Conservation (phyloP, 2,113 vertebrate genomes). For the Nibea coibor region DNA sequence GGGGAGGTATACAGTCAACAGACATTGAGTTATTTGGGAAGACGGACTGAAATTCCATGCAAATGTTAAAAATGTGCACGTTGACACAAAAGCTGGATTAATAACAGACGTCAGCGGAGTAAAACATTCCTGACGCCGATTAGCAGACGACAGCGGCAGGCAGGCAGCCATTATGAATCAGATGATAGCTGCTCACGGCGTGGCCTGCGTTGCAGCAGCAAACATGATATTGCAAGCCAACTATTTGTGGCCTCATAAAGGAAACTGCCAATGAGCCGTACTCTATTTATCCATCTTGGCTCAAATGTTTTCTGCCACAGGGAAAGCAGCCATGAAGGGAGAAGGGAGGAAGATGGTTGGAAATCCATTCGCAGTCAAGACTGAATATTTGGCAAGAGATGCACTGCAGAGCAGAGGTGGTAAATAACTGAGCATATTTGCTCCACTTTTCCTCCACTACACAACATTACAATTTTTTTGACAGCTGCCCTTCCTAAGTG, state of each 20-base stretch:
- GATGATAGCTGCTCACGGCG: slow-evolving; percentile 47
- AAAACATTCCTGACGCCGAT: slow-evolving; percentile 51
- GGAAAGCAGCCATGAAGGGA: neutral
- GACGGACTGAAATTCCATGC: neutral
- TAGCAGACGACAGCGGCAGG: neutral
- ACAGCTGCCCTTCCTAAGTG: neutral
- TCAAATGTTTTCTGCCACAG: slow-evolving; percentile 43
- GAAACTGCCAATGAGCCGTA: slow-evolving; percentile 39
- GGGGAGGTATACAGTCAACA: neutral
- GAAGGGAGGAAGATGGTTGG: neutral
- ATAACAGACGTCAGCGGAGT: neutral
- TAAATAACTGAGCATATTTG: neutral
- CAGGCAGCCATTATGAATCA: slow-evolving; percentile 37
- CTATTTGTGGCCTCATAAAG: slow-evolving; percentile 75
- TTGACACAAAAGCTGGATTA: slow-evolving; percentile 19
- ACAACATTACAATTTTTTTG: neutral
- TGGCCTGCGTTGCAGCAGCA: slow-evolving; percentile 47
- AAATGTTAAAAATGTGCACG: slow-evolving; percentile 21
- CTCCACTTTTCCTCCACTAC: neutral
- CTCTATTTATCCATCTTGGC: slow-evolving; percentile 47
- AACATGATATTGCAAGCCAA: slow-evolving; percentile 72
- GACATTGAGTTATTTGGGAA: neutral
- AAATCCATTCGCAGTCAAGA: slow-evolving; percentile 1
- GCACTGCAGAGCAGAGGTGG: too few species aligned
- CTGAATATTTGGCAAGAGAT: neutral